These are phyloP conservation scores for Chloroclysta siterata DNA, from an alignment of 2,888 invertebrate genomes.

Conservation along the genomic window DNA sequence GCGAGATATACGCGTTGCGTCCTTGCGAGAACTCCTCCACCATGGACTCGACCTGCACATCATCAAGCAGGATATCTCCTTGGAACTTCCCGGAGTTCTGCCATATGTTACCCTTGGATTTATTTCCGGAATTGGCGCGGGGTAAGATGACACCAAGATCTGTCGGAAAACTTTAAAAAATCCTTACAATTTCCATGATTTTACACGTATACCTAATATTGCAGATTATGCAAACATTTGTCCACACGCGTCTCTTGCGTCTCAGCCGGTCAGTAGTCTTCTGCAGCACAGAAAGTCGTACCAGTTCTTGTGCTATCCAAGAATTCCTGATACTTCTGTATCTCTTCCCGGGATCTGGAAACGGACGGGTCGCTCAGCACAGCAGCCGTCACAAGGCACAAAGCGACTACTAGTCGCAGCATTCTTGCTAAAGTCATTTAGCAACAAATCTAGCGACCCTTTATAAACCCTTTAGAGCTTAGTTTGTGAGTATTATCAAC, in stretches of 20 bases:
- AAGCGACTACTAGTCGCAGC: conserved; percentile 43
- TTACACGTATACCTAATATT: too few relatives aligned
- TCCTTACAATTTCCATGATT: neutral
- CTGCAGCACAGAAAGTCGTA: conserved; percentile 32
- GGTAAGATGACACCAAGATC: conserved; percentile 45
- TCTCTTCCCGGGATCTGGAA: conserved; percentile 50
- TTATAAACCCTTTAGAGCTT: conserved; percentile 15
- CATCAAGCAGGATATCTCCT: conserved; percentile 62
- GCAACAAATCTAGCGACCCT: neutral
- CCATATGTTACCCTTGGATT: conserved; percentile 43
- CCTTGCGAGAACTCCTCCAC: conserved; percentile 50
- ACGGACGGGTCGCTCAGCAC: conserved; percentile 51
- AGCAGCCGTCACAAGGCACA: conserved; percentile 48
- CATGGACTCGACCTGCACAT: conserved; percentile 53
- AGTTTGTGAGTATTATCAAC: neutral
- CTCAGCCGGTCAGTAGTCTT: neutral
- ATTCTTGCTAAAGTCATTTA: conserved; percentile 37
- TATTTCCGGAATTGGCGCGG: conserved; percentile 44
- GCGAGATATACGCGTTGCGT: conserved; percentile 56
- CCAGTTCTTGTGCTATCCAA: conserved; percentile 55
- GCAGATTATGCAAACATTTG: neutral
- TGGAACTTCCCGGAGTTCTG: conserved; percentile 64
- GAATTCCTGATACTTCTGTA: conserved; percentile 54
- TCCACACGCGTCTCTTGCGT: neutral
- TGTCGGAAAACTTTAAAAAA: neutral